Evolutionary conservation across 1,140 invertebrate genomes (phyloP), one percentile per base, ranked within the genome.

Genomic region (Macrosteles quadrilineatus): DNA sequence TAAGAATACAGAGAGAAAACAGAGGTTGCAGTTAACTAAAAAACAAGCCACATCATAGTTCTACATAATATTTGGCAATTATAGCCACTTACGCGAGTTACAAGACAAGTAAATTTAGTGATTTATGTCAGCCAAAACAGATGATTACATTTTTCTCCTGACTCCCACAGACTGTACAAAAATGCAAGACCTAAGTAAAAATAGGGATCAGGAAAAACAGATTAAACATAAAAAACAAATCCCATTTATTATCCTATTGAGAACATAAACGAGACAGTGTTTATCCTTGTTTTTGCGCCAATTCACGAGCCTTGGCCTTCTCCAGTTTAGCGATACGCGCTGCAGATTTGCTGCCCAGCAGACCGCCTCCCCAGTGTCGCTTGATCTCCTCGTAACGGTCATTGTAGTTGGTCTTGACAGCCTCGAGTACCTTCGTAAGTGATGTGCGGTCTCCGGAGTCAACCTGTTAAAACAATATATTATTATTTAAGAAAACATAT

Each of bases 401-500:
- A 81, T 99, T 99, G 86, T 97, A 99, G 87, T 99, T 99, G 12
- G 94, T 98, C 82, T 93, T 97, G 75, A 99, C 91, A 17, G 93
- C 90, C 80, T 99, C 97, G 45, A 97, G 85, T 21, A 99, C 81
- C 83, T 99, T 99, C 64, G 88, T 88, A 76, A 99, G 89, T 72
- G 90, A 84, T 27, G 90, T 88, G 74, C 91, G 88, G 80, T 98
- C 96, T 73, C 88, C 89, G 72, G 90, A 88, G 74, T 95, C 92
- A 74, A 92, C 88, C 89, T 90, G 77, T 77, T 79, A 65, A 19
- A 4, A 50, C 6, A 50, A 19, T 4, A 19, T 4, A 50, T 19
- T n/a, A n/a, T n/a, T n/a, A n/a, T n/a, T n/a, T n/a, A n/a, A n/a
- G n/a, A n/a, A n/a, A n/a, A n/a, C n/a, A n/a, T n/a, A n/a, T n/a